These are phyloP conservation scores for Papilio machaon DNA, from an alignment of 1,140 invertebrate species.

Conservation along the genomic window DNA sequence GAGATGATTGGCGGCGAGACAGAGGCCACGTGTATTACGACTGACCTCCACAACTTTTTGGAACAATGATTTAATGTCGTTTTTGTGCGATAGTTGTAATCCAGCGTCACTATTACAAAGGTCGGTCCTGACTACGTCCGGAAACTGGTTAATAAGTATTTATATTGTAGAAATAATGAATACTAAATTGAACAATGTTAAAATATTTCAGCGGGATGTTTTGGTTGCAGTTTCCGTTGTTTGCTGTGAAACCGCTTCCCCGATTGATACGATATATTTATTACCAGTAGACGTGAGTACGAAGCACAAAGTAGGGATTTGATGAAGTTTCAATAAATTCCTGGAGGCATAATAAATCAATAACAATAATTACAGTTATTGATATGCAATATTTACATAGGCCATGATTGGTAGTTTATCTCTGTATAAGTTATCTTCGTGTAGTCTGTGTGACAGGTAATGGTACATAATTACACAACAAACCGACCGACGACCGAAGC, in stretches of 20 bases:
- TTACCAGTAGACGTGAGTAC: background rate
- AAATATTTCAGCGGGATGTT: slow-evolving; percentile 1
- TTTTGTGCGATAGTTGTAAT: slow-evolving; percentile 5
- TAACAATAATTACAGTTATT: background rate
- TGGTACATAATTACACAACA: background rate
- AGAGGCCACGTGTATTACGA: background rate
- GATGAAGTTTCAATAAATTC: background rate
- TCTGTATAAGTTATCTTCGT: background rate
- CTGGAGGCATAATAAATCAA: background rate
- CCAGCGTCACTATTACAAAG: background rate
- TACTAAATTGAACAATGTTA: background rate
- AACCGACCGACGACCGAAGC: background rate
- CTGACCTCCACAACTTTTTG: background rate
- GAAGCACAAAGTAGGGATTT: background rate
- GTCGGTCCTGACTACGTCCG: background rate
- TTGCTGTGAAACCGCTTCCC: background rate
- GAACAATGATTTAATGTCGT: background rate
- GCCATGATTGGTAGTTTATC: background rate
- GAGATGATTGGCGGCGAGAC: background rate
- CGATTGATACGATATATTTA: slow-evolving; percentile 7
- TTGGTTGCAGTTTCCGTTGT: slow-evolving; percentile 4
- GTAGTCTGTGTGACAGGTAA: background rate
- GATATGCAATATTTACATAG: background rate
- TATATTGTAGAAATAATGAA: background rate
- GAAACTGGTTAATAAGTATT: background rate